Conservation (phyloP, 2,113 vertebrate genomes). For the Halichoerus grypus region DNA sequence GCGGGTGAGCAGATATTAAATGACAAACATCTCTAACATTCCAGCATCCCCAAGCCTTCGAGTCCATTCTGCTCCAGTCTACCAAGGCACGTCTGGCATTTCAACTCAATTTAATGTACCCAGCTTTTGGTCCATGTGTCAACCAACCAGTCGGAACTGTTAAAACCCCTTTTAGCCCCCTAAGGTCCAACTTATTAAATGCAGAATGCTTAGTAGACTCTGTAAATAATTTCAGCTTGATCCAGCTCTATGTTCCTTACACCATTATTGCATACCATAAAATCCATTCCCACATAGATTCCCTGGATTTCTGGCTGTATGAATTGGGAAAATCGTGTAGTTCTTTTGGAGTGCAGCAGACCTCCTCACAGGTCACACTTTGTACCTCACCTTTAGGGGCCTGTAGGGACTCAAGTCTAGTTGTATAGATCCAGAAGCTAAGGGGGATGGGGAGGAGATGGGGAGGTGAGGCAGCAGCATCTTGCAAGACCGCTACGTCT, state of each 20-base stretch:
- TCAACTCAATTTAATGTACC: neutral
- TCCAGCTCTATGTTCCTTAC: neutral
- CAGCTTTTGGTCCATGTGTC: neutral
- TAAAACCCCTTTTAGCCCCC: neutral
- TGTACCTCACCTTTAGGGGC: neutral
- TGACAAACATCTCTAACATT: neutral
- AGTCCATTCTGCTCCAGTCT: neutral
- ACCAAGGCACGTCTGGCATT: neutral
- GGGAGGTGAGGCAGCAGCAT: neutral
- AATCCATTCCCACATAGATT: neutral
- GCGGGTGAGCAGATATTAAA: neutral
- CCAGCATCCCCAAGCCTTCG: neutral
- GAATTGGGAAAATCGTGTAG: neutral
- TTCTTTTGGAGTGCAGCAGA: neutral
- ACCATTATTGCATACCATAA: neutral
- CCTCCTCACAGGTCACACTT: neutral
- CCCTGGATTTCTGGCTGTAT: neutral
- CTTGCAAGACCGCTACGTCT: neutral
- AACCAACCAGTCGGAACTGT: neutral
- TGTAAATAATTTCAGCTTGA: neutral
- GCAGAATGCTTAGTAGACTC: neutral
- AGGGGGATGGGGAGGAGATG: neutral
- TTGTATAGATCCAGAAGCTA: neutral
- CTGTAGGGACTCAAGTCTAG: neutral
- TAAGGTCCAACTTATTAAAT: neutral